Evolutionary conservation across 2,113 vertebrate species (phyloP).

Genomic region (Pelecanoides urinatrix): DNA sequence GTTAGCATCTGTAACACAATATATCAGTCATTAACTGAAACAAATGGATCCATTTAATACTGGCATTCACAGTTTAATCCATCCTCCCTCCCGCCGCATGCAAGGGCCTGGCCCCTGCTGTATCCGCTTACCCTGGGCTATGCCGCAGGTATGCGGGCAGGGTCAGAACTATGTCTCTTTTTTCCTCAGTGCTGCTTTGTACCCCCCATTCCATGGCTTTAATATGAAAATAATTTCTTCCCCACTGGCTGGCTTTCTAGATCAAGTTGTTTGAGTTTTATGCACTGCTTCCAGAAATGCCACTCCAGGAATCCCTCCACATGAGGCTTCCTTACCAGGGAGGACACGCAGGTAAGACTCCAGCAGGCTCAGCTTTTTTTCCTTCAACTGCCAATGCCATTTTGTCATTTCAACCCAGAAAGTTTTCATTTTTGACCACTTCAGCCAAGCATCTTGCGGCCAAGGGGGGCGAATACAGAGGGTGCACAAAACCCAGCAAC

Average conservation of each 20-base stretch:
- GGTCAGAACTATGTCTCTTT: not conserved
- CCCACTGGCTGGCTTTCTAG: not conserved
- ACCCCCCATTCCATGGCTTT: not conserved
- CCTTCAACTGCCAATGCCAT: not conserved
- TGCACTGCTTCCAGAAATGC: not conserved
- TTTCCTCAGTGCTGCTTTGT: not conserved
- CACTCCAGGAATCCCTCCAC: not conserved
- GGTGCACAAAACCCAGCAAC: not conserved
- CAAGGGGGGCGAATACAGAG: not conserved
- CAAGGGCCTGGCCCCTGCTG: not conserved
- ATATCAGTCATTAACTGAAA: not conserved
- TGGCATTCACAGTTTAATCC: not conserved
- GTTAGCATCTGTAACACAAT: not conserved
- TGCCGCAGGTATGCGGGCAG: rapidly evolving
- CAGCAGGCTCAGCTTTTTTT: not conserved
- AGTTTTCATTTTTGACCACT: not conserved
- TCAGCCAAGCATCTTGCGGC: rapidly evolving
- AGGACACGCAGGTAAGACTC: not conserved
- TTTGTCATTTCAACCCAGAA: not conserved
- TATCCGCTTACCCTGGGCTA: not conserved
- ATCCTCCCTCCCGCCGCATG: rapidly evolving
- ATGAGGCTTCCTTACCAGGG: not conserved
- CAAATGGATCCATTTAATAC: not conserved
- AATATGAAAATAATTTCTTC: not conserved
- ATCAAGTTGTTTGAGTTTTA: not conserved